phyloP scores from a whole-genome alignment of 2,888 invertebrate species.

The Monopis laevigella region DNA sequence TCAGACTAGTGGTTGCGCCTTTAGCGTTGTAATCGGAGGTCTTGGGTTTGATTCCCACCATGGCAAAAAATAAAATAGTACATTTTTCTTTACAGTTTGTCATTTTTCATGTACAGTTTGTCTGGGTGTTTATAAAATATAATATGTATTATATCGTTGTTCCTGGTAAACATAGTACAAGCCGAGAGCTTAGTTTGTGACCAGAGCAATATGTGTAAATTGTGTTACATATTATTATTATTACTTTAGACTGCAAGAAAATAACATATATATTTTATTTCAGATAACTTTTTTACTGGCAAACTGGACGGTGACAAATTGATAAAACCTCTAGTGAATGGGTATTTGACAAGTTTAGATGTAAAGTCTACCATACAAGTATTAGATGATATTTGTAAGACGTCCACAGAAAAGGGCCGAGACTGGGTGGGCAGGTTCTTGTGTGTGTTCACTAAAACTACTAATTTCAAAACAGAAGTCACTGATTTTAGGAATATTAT shows the following conservation, averaged over 20 bases:
- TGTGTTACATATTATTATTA: too few species aligned
- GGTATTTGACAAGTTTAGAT: constrained; percentile 56
- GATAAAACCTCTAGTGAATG: constrained; percentile 48
- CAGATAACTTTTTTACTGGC: constrained; percentile 56
- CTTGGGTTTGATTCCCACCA: too few species aligned
- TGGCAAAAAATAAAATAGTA: too few species aligned
- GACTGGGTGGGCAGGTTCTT: constrained; percentile 69
- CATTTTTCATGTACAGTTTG: too few species aligned
- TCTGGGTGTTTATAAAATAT: too few species aligned
- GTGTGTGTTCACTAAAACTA: constrained; percentile 49
- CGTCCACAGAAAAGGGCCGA: constrained; percentile 45
- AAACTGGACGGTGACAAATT: constrained; percentile 59
- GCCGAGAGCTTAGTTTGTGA: too few species aligned
- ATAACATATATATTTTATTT: constrained; percentile 6
- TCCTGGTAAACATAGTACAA: too few species aligned
- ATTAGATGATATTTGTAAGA: constrained; percentile 51
- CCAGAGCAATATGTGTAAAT: too few species aligned
- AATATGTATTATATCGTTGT: too few species aligned
- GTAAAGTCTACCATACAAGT: constrained; percentile 50
- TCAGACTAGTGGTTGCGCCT: too few species aligned
- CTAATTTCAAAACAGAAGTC: constrained; percentile 44
- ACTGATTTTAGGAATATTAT: constrained; percentile 43
- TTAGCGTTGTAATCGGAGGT: too few species aligned
- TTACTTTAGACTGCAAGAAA: not conserved
- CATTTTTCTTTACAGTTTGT: too few species aligned